Base-by-base conservation (phyloP, 2,797 vertebrate species). In the Sebastiscus tertius region DNA sequence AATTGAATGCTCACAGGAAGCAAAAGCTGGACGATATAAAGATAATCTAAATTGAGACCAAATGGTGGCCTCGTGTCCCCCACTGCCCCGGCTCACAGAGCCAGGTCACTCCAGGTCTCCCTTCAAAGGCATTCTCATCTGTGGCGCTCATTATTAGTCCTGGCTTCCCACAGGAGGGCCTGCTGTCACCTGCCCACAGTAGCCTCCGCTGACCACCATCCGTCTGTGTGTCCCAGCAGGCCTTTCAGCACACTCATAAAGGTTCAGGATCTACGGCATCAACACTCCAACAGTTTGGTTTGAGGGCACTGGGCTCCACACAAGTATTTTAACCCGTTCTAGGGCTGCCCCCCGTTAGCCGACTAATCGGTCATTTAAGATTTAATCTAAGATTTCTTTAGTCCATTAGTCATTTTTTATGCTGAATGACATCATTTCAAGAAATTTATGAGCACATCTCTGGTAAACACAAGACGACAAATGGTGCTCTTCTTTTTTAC, bases 61-160 rank as follows among this genome's bases (percentile, higher is more conserved):
- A 70, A 70, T 87, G 67, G 72, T 65, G 75, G 78, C 77, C 82
- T 87, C 83, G 16, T 81, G 75, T 93, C 83, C 91, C 79, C 86
- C 75, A 63, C 58, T 78, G 82, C 62, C 82, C 87, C 36, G 26
- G 80, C 70, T 93, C 81, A 91, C 84, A 81, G 71, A 88, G 86
- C 72, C 6, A 42, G 93, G 91, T 92, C 87, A 80, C 62, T 83
- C 75, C 88, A 49, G 16, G 42, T 49, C 88, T 84, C 31, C 84
- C 90, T 93, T 95, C 92, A 95, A 94, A 95, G 91, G 62, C 62
- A 64, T 70, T 83, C 69, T 82, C 68, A 52, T 87, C 88, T 92
- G 86, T 56, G 74, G 79, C 22, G 22, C 86, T 91, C 90, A 84
- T 94, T 90, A 94, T 92, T 93, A 89, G 67, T 81, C 75, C 71